Evolutionary conservation across 2,888 invertebrate genomes (phyloP).

Genomic region (Epirrhoe tristata): DNA sequence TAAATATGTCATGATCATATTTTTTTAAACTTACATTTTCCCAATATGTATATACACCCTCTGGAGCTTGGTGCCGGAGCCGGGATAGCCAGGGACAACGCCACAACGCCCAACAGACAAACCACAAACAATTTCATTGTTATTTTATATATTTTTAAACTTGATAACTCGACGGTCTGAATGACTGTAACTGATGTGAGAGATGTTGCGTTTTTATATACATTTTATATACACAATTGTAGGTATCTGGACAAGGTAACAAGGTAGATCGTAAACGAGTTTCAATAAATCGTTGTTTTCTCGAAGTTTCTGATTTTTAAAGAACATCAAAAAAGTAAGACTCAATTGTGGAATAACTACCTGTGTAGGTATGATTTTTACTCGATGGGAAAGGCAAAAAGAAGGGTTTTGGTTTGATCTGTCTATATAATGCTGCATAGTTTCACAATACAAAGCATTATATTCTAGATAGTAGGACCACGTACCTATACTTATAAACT

Average conservation of each 20-base stretch:
- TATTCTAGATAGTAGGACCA: too few relatives aligned
- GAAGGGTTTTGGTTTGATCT: too few relatives aligned
- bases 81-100: slow-evolving; percentile 15
- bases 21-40: slow-evolving; percentile 56
- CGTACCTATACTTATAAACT: too few relatives aligned
- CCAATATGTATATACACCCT: slow-evolving; percentile 59
- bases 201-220: slow-evolving; percentile 18
- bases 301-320: not conserved
- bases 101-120: slow-evolving; percentile 20
- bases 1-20: too few relatives aligned
- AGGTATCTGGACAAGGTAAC: not conserved
- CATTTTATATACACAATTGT: not conserved
- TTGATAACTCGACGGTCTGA: slow-evolving; percentile 1
- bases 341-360: too few relatives aligned
- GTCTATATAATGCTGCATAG: too few relatives aligned
- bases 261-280: slow-evolving; percentile 10
- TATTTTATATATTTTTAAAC: slow-evolving; percentile 6
- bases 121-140: slow-evolving; percentile 29
- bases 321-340: too few relatives aligned
- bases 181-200: slow-evolving; percentile 5
- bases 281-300: slow-evolving; percentile 2
- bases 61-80: slow-evolving; percentile 32
- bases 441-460: too few relatives aligned
- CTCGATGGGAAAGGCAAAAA: too few relatives aligned
- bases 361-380: too few relatives aligned